A percentile compares a stretch with the other conserved stretches of the same genome.
These are phyloP conservation scores for Gavialis gangeticus DNA, from an alignment of 2,113 vertebrate genomes.

Conservation along the genomic window DNA sequence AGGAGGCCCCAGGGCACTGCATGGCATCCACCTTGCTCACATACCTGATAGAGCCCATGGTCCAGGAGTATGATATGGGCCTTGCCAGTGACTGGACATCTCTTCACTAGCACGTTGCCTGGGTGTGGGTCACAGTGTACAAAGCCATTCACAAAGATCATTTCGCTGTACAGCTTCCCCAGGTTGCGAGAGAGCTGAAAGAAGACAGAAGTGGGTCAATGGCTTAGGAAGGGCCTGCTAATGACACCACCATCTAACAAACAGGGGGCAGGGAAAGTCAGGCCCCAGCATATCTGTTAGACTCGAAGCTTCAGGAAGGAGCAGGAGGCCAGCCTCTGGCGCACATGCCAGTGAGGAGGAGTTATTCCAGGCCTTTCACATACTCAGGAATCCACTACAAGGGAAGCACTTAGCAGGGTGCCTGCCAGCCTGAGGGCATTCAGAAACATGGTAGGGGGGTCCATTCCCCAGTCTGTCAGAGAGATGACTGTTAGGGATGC, in stretches of 20 bases:
- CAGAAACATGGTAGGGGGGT: not conserved
- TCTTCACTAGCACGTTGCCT: constrained; percentile 92
- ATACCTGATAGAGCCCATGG: constrained; percentile 97
- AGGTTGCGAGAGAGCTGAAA: constrained; percentile 91
- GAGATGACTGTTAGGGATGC: not conserved
- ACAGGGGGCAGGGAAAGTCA: not conserved
- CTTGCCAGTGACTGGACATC: constrained; percentile 81
- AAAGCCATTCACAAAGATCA: constrained; percentile 97
- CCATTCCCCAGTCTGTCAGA: not conserved
- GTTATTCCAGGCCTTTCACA: too few species aligned
- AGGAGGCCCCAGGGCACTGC: not conserved
- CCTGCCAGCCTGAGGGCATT: not conserved
- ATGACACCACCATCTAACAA: not conserved
- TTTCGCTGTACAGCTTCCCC: constrained; percentile 96
- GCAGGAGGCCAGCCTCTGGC: not conserved
- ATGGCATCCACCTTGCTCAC: not conserved
- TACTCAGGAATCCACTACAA: too few species aligned
- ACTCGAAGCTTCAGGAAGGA: not conserved
- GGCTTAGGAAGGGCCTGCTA: not conserved
- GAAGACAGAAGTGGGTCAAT: not conserved
- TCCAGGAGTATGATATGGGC: constrained; percentile 92
- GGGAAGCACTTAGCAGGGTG: not conserved
- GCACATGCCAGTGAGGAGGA: too few species aligned
- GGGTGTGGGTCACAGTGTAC: constrained; percentile 98
- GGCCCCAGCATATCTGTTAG: not conserved